These are phyloP conservation scores for Nixonia krombeini DNA, from an alignment of 1,140 invertebrate species.

Conservation along the genomic window DNA sequence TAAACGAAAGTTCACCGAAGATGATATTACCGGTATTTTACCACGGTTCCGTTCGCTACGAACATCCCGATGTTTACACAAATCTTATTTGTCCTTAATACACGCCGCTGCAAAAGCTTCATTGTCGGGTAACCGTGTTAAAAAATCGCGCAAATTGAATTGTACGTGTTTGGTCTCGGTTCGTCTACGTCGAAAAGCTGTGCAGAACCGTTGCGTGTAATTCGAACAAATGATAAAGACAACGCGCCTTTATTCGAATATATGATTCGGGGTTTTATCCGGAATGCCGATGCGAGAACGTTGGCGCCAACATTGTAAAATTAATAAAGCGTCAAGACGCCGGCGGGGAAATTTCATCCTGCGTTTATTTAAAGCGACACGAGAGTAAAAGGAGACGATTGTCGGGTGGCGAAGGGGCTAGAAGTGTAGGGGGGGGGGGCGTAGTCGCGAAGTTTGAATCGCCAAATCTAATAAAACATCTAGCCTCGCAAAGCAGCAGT, in stretches of 20 bases:
- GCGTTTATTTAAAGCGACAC: slow-evolving; percentile 9
- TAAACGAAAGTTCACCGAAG: neutral
- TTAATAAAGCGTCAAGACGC: slow-evolving; percentile 50
- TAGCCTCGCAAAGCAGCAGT: no score
- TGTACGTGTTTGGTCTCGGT: no score
- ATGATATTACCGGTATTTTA: no score
- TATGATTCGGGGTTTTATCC: neutral
- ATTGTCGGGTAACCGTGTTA: no score
- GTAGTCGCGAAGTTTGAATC: slow-evolving; percentile 14
- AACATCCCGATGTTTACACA: neutral
- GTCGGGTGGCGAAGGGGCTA: no score
- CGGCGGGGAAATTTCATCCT: slow-evolving; percentile 26
- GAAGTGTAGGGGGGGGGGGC: no score
- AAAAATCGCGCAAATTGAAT: no score
- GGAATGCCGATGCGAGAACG: slow-evolving; percentile 5
- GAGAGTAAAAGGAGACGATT: slow-evolving; percentile 4
- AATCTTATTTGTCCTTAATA: neutral
- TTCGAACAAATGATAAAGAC: no score
- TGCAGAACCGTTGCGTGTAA: no score
- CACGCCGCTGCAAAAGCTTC: neutral
- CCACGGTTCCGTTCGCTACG: no score
- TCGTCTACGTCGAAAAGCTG: no score
- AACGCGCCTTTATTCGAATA: no score
- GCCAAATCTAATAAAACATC: slow-evolving; percentile 20
- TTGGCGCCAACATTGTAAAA: slow-evolving; percentile 35